A percentile compares a stretch with the other conserved stretches of the same genome.
Evolutionary conservation across 2,113 vertebrate genomes (phyloP).

Genomic region (Pedionomus torquatus): DNA sequence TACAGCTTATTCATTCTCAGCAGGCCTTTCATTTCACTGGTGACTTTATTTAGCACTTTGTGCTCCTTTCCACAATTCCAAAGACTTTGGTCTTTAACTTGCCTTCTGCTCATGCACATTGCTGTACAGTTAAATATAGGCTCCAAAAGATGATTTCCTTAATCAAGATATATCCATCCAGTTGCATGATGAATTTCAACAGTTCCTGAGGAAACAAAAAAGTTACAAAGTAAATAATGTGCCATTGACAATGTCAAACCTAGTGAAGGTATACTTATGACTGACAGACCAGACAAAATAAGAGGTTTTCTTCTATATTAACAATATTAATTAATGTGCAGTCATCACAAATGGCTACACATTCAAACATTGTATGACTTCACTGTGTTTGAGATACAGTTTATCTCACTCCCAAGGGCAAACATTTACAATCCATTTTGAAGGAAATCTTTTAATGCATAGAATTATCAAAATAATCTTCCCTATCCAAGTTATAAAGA

Average conservation of each 20-base stretch:
- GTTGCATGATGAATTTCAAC: neutral
- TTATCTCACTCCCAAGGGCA: neutral
- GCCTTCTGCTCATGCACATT: neutral
- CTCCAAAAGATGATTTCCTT: neutral
- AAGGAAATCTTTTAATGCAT: neutral
- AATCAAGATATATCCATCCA: neutral
- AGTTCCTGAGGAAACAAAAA: neutral
- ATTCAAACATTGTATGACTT: neutral
- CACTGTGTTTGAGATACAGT: neutral
- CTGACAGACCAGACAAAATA: neutral
- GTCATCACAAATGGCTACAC: neutral
- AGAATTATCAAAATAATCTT: neutral
- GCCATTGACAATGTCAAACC: neutral
- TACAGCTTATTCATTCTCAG: neutral
- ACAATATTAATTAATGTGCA: neutral
- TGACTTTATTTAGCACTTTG: neutral
- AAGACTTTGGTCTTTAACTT: neutral
- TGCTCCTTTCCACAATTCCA: neutral
- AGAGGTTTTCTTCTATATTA: neutral
- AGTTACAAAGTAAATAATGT: neutral
- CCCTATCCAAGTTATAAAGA: neutral
- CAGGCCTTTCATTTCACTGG: neutral
- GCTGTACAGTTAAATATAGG: slow-evolving; percentile 27
- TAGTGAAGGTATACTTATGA: neutral
- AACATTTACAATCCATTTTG: neutral